phyloP scores from a whole-genome alignment of 2,888 invertebrate species.

The Apantesis nais region DNA sequence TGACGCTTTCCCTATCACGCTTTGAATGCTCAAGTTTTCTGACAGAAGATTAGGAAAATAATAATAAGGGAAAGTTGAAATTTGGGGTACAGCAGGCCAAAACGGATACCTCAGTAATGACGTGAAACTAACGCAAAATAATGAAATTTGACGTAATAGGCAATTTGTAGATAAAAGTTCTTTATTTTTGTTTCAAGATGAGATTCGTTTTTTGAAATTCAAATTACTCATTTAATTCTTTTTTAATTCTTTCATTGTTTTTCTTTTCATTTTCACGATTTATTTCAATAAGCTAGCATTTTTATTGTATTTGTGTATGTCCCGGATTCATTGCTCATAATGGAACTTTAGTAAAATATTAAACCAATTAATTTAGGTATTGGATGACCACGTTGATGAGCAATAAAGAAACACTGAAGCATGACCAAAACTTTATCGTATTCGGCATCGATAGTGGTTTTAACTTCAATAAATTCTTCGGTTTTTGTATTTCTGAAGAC shows the following conservation, averaged over 20 bases:
- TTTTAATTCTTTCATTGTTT: too few species aligned
- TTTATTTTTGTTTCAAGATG: too few species aligned
- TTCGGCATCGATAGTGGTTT: conserved; percentile 7
- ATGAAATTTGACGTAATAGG: too few species aligned
- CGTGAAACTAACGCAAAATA: neutral
- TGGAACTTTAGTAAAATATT: neutral
- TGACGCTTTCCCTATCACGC: neutral
- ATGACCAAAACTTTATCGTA: conserved; percentile 25
- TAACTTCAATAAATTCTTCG: conserved; percentile 13
- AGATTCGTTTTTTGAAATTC: too few species aligned
- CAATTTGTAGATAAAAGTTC: too few species aligned
- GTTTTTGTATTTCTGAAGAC: conserved; percentile 5
- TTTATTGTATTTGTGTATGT: neutral
- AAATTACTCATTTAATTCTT: too few species aligned
- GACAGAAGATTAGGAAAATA: neutral
- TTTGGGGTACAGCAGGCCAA: neutral
- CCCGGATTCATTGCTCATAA: neutral
- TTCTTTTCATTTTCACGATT: too few species aligned
- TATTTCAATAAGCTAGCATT: too few species aligned
- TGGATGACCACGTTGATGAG: conserved; percentile 3
- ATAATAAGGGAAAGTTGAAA: neutral
- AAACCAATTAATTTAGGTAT: neutral
- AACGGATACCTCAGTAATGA: neutral
- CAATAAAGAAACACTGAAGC: conserved; percentile 15
- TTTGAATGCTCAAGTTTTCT: too few species aligned